phyloP scores from a whole-genome alignment of 1,140 invertebrate genomes.

The Diachasma alloeum region DNA sequence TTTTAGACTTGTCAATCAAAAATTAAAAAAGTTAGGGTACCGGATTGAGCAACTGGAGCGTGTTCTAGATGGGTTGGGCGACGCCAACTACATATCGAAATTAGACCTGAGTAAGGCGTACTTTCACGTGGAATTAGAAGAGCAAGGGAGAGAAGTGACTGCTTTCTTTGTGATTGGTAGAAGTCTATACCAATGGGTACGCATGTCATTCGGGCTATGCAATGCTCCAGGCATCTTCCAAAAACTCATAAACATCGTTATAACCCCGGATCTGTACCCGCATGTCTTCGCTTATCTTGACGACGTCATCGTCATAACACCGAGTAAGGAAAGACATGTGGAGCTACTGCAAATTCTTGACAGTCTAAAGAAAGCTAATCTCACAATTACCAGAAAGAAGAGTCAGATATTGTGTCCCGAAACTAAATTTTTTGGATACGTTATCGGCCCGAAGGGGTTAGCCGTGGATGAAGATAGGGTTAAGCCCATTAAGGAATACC shows the following conservation, averaged over 20 bases:
- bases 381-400: slow-evolving; percentile 21
- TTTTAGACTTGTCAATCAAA: not conserved
- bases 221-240: slow-evolving; percentile 48
- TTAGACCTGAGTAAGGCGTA: not conserved
- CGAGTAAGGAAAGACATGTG: slow-evolving; percentile 29
- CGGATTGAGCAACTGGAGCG: not conserved
- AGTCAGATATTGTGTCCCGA: too few relatives aligned
- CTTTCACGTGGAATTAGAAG: too few relatives aligned
- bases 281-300: slow-evolving; percentile 29
- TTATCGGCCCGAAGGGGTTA: slow-evolving; percentile 14
- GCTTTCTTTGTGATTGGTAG: too few relatives aligned
- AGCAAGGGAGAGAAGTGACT: too few relatives aligned
- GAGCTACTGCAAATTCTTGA: not conserved
- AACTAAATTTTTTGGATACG: too few relatives aligned
- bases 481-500: slow-evolving; percentile 14
- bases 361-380: not conserved
- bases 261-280: slow-evolving; percentile 14
- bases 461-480: slow-evolving; percentile 27
- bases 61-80: not conserved
- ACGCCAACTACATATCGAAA: not conserved
- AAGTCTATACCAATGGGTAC: too few relatives aligned
- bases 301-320: slow-evolving; percentile 36
- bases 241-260: slow-evolving; percentile 36
- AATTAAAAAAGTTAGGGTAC: not conserved
- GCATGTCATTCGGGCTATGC: slow-evolving; percentile 51